Percentiles rank a stretch among this genome's conserved stretches.
phyloP scores from a whole-genome alignment of 2,113 vertebrate species.

The Echinops telfairi region DNA sequence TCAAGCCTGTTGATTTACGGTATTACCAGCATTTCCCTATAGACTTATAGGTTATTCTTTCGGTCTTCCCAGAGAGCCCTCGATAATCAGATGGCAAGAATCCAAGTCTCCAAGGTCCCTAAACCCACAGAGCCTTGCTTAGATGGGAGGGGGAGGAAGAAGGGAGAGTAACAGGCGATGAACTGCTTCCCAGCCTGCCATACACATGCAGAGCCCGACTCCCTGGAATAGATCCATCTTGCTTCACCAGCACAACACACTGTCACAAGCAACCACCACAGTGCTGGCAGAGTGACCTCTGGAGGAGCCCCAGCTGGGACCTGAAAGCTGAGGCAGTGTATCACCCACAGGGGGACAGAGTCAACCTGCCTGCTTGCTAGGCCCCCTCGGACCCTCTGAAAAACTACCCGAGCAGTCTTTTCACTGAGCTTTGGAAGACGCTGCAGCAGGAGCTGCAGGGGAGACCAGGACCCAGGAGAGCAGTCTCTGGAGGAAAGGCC shows the following conservation, averaged over 20 bases:
- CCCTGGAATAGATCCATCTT: conserved; percentile 7
- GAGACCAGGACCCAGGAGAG: conserved; percentile 71
- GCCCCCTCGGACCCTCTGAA: conserved; percentile 56
- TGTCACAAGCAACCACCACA: conserved; percentile 67
- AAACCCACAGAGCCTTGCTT: conserved; percentile 30
- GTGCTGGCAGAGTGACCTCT: conserved; percentile 69
- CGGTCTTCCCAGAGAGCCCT: conserved; percentile 69
- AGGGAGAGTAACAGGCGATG: conserved; percentile 23
- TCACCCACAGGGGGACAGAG: conserved; percentile 57
- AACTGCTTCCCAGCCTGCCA: conserved; percentile 3
- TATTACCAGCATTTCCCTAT: conserved; percentile 71
- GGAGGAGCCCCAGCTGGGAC: conserved; percentile 63
- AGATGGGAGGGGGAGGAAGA: conserved; percentile 31
- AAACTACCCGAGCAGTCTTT: conserved; percentile 33
- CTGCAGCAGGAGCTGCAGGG: conserved; percentile 63
- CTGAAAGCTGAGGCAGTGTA: conserved; percentile 24
- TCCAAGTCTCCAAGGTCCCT: conserved; percentile 62
- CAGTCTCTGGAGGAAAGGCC: conserved; percentile 73
- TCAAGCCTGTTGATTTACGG: conserved; percentile 73
- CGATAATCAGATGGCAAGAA: conserved; percentile 61
- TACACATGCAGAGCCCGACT: neutral
- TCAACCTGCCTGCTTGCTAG: conserved; percentile 59
- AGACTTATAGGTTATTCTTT: conserved; percentile 71
- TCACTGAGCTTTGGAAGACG: conserved; percentile 59
- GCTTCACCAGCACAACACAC: neutral